Percentiles rank a stretch among this genome's conserved stretches.
These are phyloP conservation scores for Cotesia chilonis DNA, from an alignment of 1,140 invertebrate genomes.

Conservation along the genomic window DNA sequence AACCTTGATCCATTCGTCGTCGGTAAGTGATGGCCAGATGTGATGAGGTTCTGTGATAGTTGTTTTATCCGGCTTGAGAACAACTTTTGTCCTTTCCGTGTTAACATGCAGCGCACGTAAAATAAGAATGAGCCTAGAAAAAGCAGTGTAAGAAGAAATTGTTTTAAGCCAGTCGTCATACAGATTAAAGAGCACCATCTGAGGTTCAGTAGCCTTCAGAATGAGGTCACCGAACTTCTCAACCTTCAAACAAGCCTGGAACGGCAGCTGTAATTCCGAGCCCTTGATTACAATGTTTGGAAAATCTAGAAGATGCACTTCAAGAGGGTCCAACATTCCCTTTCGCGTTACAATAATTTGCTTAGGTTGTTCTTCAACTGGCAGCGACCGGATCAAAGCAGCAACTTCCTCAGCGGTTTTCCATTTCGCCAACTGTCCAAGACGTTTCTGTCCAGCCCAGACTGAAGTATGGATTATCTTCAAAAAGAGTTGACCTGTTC, in stretches of 20 bases:
- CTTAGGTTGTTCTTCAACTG: conserved; percentile 99
- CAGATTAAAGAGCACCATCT: conserved; percentile 99
- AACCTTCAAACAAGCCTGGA: conserved; percentile 98
- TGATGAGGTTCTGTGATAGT: conserved; percentile 99
- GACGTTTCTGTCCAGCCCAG: conserved; percentile 97
- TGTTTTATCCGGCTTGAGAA: conserved; percentile 98
- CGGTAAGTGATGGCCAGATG: conserved; percentile 97
- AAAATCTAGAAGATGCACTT: conserved; percentile 98
- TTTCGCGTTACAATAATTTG: conserved; percentile 99
- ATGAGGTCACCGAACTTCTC: conserved; percentile 99
- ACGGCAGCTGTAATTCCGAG: conserved; percentile 97
- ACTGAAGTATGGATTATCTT: conserved; percentile 99
- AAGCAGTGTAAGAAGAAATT: conserved; percentile 95
- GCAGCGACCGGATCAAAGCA: conserved; percentile 96
- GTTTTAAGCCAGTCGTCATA: conserved; percentile 99
- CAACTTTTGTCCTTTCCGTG: conserved; percentile 97
- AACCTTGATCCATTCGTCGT: conserved; percentile 99
- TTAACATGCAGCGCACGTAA: conserved; percentile 97
- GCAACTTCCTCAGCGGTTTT: conserved; percentile 99
- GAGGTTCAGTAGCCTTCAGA: conserved; percentile 98
- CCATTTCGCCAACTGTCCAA: conserved; percentile 97
- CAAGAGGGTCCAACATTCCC: conserved; percentile 98
- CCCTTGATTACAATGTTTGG: conserved; percentile 99
- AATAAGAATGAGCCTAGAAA: conserved; percentile 97
- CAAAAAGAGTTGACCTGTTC: conserved; percentile 98